A percentile compares a stretch with the other conserved stretches of the same genome.
These are phyloP conservation scores for Heliconius ethilla DNA, from an alignment of 2,888 invertebrate genomes.

Conservation along the genomic window DNA sequence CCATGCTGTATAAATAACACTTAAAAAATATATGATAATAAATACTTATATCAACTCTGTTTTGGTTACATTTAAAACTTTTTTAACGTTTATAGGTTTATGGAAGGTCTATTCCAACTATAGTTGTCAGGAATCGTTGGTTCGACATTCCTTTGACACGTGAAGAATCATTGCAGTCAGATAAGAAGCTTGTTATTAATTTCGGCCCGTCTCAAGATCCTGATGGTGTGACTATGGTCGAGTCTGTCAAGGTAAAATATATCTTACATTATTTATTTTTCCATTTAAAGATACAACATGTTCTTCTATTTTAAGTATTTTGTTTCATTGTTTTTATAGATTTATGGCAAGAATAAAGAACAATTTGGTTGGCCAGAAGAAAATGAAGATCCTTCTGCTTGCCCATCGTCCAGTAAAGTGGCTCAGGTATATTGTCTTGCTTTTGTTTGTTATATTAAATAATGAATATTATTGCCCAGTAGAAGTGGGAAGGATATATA, in stretches of 20 bases:
- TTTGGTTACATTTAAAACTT: not conserved
- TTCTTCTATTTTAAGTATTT: not conserved
- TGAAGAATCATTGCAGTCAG: constrained; percentile 95
- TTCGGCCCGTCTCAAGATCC: constrained; percentile 94
- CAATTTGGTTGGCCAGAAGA: constrained; percentile 99
- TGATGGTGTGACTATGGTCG: constrained; percentile 94
- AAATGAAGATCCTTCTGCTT: constrained; percentile 87
- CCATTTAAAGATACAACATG: not conserved
- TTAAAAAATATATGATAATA: not conserved
- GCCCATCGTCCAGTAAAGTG: constrained; percentile 73
- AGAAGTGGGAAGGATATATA: not conserved
- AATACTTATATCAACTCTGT: not conserved
- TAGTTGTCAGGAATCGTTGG: constrained; percentile 92
- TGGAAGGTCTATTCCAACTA: constrained; percentile 87
- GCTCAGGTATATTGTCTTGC: constrained; percentile 57
- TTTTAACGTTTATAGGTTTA: constrained; percentile 75
- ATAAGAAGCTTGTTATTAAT: constrained; percentile 92
- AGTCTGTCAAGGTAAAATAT: constrained; percentile 90
- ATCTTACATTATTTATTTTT: constrained; percentile 5
- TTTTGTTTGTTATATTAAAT: not conserved
- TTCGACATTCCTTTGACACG: constrained; percentile 96
- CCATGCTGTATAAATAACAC: too few relatives aligned
- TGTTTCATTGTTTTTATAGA: constrained; percentile 61
- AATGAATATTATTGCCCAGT: not conserved
- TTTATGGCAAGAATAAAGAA: constrained; percentile 96